Conservation (phyloP, 2,888 invertebrate genomes). For the Syritta pipiens region DNA sequence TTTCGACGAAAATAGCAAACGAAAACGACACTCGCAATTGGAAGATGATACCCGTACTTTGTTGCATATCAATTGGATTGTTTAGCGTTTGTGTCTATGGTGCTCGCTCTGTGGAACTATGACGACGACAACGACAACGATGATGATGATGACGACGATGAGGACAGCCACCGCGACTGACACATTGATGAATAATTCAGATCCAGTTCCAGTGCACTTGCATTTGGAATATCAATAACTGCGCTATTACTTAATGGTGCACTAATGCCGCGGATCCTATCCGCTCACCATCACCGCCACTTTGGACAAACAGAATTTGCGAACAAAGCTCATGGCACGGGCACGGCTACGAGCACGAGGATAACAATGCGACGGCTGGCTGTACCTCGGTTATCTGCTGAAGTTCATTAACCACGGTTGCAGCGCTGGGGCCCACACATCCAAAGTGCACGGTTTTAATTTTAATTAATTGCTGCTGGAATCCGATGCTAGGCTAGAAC, state of each 20-base stretch:
- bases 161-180: neutral
- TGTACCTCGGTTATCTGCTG: neutral
- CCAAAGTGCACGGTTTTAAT: conserved; percentile 53
- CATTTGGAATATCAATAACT: conserved; percentile 63
- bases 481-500: conserved; percentile 38
- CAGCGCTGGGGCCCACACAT: conserved; percentile 29
- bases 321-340: conserved; percentile 2
- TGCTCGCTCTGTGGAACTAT: neutral
- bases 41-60: conserved; percentile 49
- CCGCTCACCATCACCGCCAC: neutral
- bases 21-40: conserved; percentile 29
- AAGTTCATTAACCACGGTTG: conserved; percentile 62
- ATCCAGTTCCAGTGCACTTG: conserved; percentile 38
- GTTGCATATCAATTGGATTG: conserved; percentile 63
- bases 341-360: neutral
- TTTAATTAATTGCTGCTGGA: conserved; percentile 62
- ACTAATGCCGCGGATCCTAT: conserved; percentile 36
- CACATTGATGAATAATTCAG: conserved; percentile 62
- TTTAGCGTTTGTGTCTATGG: conserved; percentile 23
- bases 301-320: conserved; percentile 40
- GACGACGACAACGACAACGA: conserved; percentile 8
- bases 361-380: conserved; percentile 7
- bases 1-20: conserved; percentile 24
- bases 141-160: neutral
- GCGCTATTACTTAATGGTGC: conserved; percentile 63